Evolutionary conservation across 92 coral and sea anemone genomes (phyloP), one percentile per base, ranked within the genome.

Genomic region (Porites lobata): DNA sequence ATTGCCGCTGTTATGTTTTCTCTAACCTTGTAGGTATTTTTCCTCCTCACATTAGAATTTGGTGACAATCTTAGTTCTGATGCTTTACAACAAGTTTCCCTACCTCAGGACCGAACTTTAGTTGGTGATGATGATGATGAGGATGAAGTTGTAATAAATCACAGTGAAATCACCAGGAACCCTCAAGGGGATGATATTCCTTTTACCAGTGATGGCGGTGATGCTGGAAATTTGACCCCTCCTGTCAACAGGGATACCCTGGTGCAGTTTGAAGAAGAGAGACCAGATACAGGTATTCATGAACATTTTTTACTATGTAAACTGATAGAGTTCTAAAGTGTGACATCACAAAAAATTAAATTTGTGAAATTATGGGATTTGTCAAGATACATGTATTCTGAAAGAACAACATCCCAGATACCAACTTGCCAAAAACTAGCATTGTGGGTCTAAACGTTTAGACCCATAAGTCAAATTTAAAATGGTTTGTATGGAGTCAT

Each of bases 251-350:
- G 81, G 38, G 67, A 85, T 11, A 75, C 47, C 24, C 54, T 67
- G 66, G 18, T 62, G 69, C 86, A 68, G 79, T 71, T 77, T 85
- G 84, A 84, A 50, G 85, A 84, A 67, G 29, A 78, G 76, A 92
- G 94, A 69, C 90, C 91, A 56, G 90, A 92, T 72, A 88, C 92
- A 57, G 87, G 92, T 91, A 29, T 29, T 2, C 3, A 29, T 29
- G 32, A 29, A 29, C 32, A 29, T 29, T 29, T 2, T 29, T 29
- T 29, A 29, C 32, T 29, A 29, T 29, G 32, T 29, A 29, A 29
- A 29, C 32, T 29, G 32, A 29, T 29, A 29, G 32, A 29, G 32
- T 29, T 29, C 32, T 29, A 29, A 29, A 29, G 32, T 29, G 32
- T 1, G 32, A 29, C 32, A 29, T 2, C 32, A 29, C 32, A 29